phyloP scores from a whole-genome alignment of 2,888 invertebrate genomes.

The Agrotis exclamationis region DNA sequence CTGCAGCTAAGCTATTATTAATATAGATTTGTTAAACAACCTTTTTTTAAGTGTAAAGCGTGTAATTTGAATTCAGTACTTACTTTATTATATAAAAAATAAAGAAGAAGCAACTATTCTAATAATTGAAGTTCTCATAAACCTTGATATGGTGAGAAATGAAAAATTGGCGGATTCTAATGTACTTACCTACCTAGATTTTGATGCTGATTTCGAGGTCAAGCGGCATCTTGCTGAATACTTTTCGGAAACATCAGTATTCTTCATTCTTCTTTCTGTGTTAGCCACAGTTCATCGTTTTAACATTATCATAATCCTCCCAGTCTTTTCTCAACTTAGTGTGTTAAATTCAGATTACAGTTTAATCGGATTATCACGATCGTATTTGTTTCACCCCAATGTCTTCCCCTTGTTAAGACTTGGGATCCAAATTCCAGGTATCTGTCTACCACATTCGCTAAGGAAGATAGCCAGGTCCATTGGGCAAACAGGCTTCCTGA shows the following conservation, averaged over 20 bases:
- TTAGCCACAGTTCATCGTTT: neutral
- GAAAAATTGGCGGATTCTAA: slow-evolving; percentile 4
- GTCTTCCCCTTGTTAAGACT: neutral
- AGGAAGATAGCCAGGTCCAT: neutral
- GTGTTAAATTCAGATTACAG: neutral
- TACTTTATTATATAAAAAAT: no score
- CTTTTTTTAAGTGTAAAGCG: no score
- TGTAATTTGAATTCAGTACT: neutral
- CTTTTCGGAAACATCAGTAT: slow-evolving; percentile 11
- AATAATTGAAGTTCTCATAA: no score
- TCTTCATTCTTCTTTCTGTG: neutral
- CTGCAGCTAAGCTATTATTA: neutral
- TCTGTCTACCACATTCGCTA: neutral
- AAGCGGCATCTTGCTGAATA: slow-evolving; percentile 18
- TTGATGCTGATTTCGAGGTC: slow-evolving; percentile 27
- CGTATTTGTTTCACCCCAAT: neutral
- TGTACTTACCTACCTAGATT: no score
- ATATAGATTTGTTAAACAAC: no score
- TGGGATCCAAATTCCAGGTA: neutral
- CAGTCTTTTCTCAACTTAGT: neutral
- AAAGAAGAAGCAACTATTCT: no score
- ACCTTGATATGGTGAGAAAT: neutral
- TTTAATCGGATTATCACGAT: neutral
- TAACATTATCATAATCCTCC: neutral
- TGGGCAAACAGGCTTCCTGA: neutral